Evolutionary conservation across 2,113 vertebrate genomes (phyloP), one percentile per base, ranked within the genome.

Genomic region (Sakesphorus luctuosus): DNA sequence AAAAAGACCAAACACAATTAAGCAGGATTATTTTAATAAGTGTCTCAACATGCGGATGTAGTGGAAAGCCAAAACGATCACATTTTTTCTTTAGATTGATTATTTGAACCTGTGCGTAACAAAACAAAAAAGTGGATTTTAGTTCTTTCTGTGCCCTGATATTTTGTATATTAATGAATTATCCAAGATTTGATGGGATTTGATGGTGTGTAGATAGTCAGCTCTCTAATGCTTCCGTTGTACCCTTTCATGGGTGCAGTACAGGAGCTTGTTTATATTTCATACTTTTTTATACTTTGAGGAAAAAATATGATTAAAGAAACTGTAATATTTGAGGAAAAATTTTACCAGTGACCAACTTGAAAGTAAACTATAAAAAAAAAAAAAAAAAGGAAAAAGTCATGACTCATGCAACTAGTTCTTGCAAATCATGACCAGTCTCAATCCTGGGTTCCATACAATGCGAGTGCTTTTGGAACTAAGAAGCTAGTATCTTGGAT

Each of bases 281-380:
- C 98, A 98, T 99, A 99, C 98, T 98, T 98, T 98, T 99, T 99
- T 99, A 98, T 99, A 99, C 98, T 98, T 99, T 98, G 98, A 98
- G 98, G 97, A 77, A 98, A 96, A 96, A 98, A 97, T 97, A 98
- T 96, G 97, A 94, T 94, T 89, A 93, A 97, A 97, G 76, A 97
- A 97, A 97, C 78, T 97, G 94, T 98, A 97, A 96, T 98, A 98
- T 97, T 97, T 97, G 97, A 98, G 95, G 92, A 87, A 94, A 94
- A 83, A 85, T 72, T 8, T 83, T 88, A 94, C 92, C 94, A 95
- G 92, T 97, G 97, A 98, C 96, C 97, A 98, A 97, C 97, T 90
- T 96, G 90, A 98, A 94, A 92, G 85, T 96, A 97, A 98, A 93
- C 97, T 97, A 11, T 96, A 97, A 95, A 94, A 93, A 87, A 36